A percentile compares a stretch with the other conserved stretches of the same genome.
These are phyloP conservation scores for Pantelozetes paolii DNA, from an alignment of 2,888 invertebrate genomes.

Conservation along the genomic window DNA sequence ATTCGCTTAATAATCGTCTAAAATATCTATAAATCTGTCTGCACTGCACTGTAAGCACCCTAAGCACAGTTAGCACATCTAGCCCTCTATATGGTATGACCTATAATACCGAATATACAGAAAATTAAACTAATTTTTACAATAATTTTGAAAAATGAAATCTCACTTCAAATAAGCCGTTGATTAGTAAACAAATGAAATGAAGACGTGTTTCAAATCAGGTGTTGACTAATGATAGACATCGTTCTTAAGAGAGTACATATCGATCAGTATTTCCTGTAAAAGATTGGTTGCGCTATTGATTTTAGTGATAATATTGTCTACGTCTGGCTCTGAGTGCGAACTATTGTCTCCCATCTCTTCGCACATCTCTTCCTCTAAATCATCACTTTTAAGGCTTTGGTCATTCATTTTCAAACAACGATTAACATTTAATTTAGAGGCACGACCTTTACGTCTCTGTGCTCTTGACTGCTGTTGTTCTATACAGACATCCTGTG, in stretches of 20 bases:
- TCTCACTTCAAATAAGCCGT: too few species aligned
- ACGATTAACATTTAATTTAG: conserved; percentile 18
- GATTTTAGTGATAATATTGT: conserved; percentile 36
- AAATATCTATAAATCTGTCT: too few species aligned
- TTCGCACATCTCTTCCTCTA: not conserved
- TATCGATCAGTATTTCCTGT: conserved; percentile 39
- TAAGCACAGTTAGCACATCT: too few species aligned
- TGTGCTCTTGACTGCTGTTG: conserved; percentile 28
- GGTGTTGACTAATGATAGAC: conserved; percentile 19
- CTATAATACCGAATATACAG: too few species aligned
- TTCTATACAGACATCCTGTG: not conserved
- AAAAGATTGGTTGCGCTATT: conserved; percentile 33
- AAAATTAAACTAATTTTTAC: too few species aligned
- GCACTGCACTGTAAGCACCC: too few species aligned
- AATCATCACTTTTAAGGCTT: conserved; percentile 1
- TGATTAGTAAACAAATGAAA: too few species aligned
- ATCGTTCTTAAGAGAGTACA: conserved; percentile 33
- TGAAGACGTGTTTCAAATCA: too few species aligned
- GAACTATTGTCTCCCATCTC: not conserved
- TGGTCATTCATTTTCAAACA: conserved; percentile 6
- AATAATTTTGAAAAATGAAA: too few species aligned
- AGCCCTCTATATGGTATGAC: too few species aligned
- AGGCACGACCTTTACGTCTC: conserved; percentile 17
- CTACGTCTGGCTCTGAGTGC: conserved; percentile 1
- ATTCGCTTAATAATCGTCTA: too few species aligned